Evolutionary conservation across 2,888 invertebrate genomes (phyloP).

Genomic region (Melieria omissa): DNA sequence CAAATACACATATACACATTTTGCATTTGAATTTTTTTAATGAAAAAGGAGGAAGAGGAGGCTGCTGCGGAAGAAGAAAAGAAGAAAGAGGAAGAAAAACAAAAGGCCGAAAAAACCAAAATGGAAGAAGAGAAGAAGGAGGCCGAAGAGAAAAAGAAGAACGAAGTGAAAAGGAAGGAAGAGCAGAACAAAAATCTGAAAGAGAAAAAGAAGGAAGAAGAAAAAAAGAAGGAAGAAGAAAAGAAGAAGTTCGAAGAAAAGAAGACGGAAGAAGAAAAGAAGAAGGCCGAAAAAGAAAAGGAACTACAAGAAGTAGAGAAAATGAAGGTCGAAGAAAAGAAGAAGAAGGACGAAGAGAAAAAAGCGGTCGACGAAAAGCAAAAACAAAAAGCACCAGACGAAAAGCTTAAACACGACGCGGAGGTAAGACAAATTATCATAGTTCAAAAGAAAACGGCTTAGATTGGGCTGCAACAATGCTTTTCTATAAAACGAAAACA

Average conservation of each 20-base stretch:
- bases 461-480: neutral
- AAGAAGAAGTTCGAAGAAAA: conserved; percentile 66
- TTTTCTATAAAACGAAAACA: neutral
- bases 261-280: conserved; percentile 62
- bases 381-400: conserved; percentile 41
- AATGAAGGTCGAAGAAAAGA: conserved; percentile 45
- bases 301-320: conserved; percentile 32
- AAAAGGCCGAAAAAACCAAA: conserved; percentile 57
- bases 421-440: conserved; percentile 44
- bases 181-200: conserved; percentile 45
- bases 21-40: conserved; percentile 23
- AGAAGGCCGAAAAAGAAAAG: conserved; percentile 49
- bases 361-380: conserved; percentile 32
- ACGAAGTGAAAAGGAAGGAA: conserved; percentile 32
- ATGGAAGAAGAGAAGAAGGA: conserved; percentile 41
- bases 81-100: conserved; percentile 60
- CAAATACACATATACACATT: conserved; percentile 1
- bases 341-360: conserved; percentile 30
- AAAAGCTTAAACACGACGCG: conserved; percentile 53
- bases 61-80: conserved; percentile 49
- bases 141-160: conserved; percentile 29
- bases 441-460: too few relatives aligned
- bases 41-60: conserved; percentile 52
- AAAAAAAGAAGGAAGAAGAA: conserved; percentile 65
- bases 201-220: conserved; percentile 64